Evolutionary conservation across 2,888 invertebrate genomes (phyloP).

Genomic region (Lithophane leautieri): DNA sequence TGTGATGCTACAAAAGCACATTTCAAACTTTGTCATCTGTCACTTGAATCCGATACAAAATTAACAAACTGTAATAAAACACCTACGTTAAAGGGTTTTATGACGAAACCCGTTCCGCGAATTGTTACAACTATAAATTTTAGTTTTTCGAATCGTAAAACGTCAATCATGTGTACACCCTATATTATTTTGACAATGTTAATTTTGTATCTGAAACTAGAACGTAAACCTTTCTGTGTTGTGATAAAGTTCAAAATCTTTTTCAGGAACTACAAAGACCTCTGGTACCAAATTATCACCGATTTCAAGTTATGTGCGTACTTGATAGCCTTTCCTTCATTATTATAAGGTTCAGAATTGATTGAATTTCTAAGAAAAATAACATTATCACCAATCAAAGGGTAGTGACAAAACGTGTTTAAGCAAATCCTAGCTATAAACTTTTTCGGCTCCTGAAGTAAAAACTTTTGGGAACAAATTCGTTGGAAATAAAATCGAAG

Average conservation of each 20-base stretch:
- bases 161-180: conserved; percentile 81
- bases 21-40: conserved; percentile 69
- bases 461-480: conserved; percentile 76
- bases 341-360: conserved; percentile 62
- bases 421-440: conserved; percentile 78
- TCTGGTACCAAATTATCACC: neutral
- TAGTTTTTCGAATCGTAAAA: conserved; percentile 80
- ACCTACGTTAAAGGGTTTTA: conserved; percentile 76
- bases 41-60: conserved; percentile 66
- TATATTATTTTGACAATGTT: conserved; percentile 62
- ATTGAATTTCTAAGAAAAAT: neutral
- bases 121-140: conserved; percentile 84
- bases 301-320: conserved; percentile 6
- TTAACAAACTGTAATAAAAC: conserved; percentile 75
- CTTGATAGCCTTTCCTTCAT: conserved; percentile 33
- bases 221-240: conserved; percentile 38
- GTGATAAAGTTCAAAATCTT: conserved; percentile 23
- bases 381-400: conserved; percentile 67
- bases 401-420: conserved; percentile 79
- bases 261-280: neutral
- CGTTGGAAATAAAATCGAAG: conserved; percentile 72
- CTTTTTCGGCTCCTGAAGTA: conserved; percentile 72
- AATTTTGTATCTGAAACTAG: conserved; percentile 7
- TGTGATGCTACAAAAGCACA: conserved; percentile 55
- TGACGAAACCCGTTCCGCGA: conserved; percentile 85